phyloP scores from a whole-genome alignment of 35 echinoderm and acorn worm genomes.

The Stichopus chloronotus region DNA sequence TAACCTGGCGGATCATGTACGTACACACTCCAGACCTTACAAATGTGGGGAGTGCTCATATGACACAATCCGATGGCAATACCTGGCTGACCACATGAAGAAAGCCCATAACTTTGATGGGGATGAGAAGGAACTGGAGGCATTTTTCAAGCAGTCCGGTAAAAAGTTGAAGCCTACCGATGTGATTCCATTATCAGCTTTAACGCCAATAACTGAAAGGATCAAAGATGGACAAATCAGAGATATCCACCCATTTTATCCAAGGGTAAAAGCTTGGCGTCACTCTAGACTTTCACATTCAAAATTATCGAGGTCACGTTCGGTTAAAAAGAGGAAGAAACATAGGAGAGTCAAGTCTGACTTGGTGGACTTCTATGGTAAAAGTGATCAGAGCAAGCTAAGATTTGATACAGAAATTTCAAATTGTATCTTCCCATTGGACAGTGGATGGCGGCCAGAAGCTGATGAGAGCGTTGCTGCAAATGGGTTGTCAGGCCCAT shows the following conservation, averaged over 20 bases:
- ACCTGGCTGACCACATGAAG: constrained; percentile 85
- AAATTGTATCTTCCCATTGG: background rate
- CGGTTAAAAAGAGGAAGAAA: constrained; percentile 53
- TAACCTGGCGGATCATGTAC: constrained; percentile 92
- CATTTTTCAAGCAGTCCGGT: constrained; percentile 86
- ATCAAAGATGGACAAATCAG: constrained; percentile 41
- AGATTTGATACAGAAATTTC: background rate
- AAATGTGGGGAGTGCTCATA: constrained; percentile 92
- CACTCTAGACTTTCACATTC: constrained; percentile 40
- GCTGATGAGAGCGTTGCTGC: background rate
- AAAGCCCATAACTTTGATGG: constrained; percentile 86
- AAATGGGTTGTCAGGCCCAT: background rate
- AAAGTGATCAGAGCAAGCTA: constrained; percentile 8
- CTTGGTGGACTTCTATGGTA: constrained; percentile 85
- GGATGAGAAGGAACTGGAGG: constrained; percentile 89
- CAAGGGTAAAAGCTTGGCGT: constrained; percentile 2
- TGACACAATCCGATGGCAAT: constrained; percentile 95
- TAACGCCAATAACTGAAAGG: constrained; percentile 66
- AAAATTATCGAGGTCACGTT: constrained; percentile 11
- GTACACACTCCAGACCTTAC: constrained; percentile 90
- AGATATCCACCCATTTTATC: constrained; percentile 28
- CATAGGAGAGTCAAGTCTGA: constrained; percentile 23
- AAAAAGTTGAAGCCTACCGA: constrained; percentile 95
- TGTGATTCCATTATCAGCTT: constrained; percentile 74
- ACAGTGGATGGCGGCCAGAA: background rate